Percentiles rank a stretch among this genome's conserved stretches.
Evolutionary conservation across 2,113 vertebrate genomes (phyloP).

Genomic region (Ailuropoda melanoleuca): DNA sequence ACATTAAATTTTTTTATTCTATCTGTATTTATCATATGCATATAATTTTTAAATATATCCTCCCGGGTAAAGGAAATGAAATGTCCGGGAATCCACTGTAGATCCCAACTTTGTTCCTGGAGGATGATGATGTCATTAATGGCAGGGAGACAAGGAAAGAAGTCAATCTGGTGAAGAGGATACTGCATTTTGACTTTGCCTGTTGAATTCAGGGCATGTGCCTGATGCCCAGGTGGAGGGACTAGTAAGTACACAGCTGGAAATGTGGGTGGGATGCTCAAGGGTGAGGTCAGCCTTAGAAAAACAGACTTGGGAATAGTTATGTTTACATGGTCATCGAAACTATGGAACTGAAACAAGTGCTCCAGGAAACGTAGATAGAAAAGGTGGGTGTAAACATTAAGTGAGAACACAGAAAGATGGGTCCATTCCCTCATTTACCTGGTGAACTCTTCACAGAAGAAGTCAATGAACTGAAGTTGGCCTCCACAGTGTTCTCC

Average conservation of each 20-base stretch:
- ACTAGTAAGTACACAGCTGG: not conserved
- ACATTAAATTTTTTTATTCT: not conserved
- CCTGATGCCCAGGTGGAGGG: not conserved
- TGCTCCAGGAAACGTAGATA: not conserved
- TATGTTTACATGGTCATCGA: not conserved
- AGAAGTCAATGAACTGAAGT: not conserved
- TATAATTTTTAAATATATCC: not conserved
- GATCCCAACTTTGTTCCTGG: not conserved
- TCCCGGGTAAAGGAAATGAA: not conserved
- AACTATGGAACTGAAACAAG: not conserved
- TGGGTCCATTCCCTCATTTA: not conserved
- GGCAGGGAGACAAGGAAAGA: not conserved
- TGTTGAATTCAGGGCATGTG: accelerated
- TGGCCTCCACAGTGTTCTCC: not conserved
- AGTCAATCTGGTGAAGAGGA: not conserved
- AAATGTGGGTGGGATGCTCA: not conserved
- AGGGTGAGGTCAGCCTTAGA: not conserved
- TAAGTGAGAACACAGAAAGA: not conserved
- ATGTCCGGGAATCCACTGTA: not conserved
- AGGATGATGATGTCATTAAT: not conserved
- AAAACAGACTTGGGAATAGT: not conserved
- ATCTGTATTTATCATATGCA: not conserved
- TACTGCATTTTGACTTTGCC: not conserved
- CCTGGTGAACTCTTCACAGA: not conserved
- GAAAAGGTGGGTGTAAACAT: not conserved